A percentile compares a stretch with the other conserved stretches of the same genome.
These are phyloP conservation scores for Urosaurus nigricauda DNA, from an alignment of 2,797 vertebrate genomes.

Conservation along the genomic window DNA sequence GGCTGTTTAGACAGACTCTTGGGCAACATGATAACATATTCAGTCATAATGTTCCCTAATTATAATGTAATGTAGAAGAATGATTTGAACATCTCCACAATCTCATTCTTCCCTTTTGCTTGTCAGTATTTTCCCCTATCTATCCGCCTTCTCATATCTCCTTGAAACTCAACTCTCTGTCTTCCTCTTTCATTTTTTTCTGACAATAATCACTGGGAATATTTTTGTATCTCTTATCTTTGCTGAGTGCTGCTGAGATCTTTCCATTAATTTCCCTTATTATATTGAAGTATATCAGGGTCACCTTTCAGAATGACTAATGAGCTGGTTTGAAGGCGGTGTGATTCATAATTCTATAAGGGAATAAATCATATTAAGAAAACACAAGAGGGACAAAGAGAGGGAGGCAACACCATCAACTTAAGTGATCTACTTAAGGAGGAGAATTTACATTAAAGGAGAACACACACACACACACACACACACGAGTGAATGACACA, in stretches of 20 bases:
- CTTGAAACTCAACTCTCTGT: background rate
- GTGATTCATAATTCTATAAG: slow-evolving; percentile 35
- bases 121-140: rapidly evolving
- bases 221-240: slow-evolving; percentile 21
- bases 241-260: slow-evolving; percentile 10
- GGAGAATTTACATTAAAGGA: slow-evolving; percentile 22
- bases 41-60: background rate
- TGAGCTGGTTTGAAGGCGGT: slow-evolving; percentile 34
- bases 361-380: slow-evolving; percentile 40
- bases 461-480: background rate
- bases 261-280: slow-evolving; percentile 28
- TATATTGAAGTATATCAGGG: slow-evolving; percentile 26
- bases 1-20: background rate
- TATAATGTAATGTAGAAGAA: background rate
- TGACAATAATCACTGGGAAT: slow-evolving; percentile 24
- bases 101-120: background rate
- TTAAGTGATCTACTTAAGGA: slow-evolving; percentile 15
- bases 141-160: rapidly evolving
- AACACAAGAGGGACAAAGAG: background rate
- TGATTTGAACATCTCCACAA: background rate
- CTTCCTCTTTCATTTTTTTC: slow-evolving; percentile 4
- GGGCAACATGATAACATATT: background rate
- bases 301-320: slow-evolving; percentile 43
- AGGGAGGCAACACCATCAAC: slow-evolving; percentile 12
- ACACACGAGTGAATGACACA: background rate